A percentile compares a stretch with the other conserved stretches of the same genome.
phyloP scores from a whole-genome alignment of 2,888 invertebrate species.

The Meteorus cinctellus region DNA sequence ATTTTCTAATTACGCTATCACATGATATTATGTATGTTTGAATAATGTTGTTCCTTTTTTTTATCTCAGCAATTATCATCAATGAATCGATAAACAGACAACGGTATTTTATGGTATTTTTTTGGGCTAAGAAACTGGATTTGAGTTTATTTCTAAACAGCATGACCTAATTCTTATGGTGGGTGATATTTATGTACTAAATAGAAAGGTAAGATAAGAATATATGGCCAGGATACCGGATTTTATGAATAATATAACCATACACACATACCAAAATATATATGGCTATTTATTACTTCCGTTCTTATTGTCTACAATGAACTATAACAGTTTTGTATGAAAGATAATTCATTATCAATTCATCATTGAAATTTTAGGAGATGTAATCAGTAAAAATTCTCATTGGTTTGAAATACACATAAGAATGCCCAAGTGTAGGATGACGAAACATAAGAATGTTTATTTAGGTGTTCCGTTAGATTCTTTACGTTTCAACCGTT shows the following conservation, averaged over 20 bases:
- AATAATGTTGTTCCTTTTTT: neutral
- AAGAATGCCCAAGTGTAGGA: neutral
- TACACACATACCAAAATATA: too few relatives aligned
- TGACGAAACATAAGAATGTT: neutral
- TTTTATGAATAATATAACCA: neutral
- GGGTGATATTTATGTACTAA: slow-evolving; percentile 3
- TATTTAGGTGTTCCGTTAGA: slow-evolving; percentile 2
- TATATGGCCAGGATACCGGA: neutral
- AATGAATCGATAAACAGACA: neutral
- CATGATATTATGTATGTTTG: neutral
- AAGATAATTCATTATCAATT: neutral
- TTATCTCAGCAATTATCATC: slow-evolving; percentile 19
- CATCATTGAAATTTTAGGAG: neutral
- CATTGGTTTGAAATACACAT: neutral
- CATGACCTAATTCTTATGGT: slow-evolving; percentile 33
- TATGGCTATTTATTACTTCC: too few relatives aligned
- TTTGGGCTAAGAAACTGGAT: slow-evolving; percentile 19
- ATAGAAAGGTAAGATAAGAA: slow-evolving; percentile 25
- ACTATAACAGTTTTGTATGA: neutral
- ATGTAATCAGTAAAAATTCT: neutral
- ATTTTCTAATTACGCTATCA: neutral
- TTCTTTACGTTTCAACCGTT: too few relatives aligned
- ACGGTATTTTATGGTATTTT: slow-evolving; percentile 16
- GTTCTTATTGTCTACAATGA: too few relatives aligned
- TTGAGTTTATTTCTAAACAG: slow-evolving; percentile 24